Evolutionary conservation across 2,888 invertebrate genomes (phyloP).

Genomic region (Drosophila robusta): DNA sequence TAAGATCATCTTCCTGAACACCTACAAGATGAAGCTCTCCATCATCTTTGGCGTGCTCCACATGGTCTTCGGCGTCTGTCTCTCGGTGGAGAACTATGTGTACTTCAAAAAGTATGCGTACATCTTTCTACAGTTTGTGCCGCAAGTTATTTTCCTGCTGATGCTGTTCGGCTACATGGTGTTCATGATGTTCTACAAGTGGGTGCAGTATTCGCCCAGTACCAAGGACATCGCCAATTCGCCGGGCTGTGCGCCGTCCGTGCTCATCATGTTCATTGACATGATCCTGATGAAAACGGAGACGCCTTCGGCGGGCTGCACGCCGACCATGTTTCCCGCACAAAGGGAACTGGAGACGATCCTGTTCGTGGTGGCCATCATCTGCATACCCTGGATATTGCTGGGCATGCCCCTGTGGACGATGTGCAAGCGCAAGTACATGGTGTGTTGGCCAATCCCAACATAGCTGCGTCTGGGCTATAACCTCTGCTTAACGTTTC

Average conservation of each 20-base stretch:
- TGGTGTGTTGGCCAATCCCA: slow-evolving; percentile 31
- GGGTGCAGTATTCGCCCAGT: slow-evolving; percentile 89
- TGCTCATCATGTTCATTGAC: slow-evolving; percentile 91
- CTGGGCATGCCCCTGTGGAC: slow-evolving; percentile 94
- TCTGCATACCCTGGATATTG: slow-evolving; percentile 97
- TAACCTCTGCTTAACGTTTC: no score
- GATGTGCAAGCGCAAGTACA: slow-evolving; percentile 85
- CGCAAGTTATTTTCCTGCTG: slow-evolving; percentile 94
- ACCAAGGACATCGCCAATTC: slow-evolving; percentile 74
- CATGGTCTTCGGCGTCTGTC: slow-evolving; percentile 96
- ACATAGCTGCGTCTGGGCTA: neutral
- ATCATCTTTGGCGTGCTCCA: slow-evolving; percentile 96
- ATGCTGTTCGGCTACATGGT: slow-evolving; percentile 96
- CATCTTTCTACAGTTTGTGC: slow-evolving; percentile 93
- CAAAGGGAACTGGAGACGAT: slow-evolving; percentile 90
- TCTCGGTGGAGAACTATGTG: slow-evolving; percentile 91
- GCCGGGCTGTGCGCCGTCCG: slow-evolving; percentile 89
- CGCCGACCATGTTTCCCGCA: slow-evolving; percentile 88
- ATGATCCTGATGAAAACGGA: slow-evolving; percentile 89
- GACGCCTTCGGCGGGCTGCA: slow-evolving; percentile 85
- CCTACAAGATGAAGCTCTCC: slow-evolving; percentile 98
- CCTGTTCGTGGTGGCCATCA: slow-evolving; percentile 91
- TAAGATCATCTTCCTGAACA: slow-evolving; percentile 96
- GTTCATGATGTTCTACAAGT: slow-evolving; percentile 95
- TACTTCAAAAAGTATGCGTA: slow-evolving; percentile 89